phyloP scores from a whole-genome alignment of 2,113 vertebrate species.

The Toxostoma redivivum region DNA sequence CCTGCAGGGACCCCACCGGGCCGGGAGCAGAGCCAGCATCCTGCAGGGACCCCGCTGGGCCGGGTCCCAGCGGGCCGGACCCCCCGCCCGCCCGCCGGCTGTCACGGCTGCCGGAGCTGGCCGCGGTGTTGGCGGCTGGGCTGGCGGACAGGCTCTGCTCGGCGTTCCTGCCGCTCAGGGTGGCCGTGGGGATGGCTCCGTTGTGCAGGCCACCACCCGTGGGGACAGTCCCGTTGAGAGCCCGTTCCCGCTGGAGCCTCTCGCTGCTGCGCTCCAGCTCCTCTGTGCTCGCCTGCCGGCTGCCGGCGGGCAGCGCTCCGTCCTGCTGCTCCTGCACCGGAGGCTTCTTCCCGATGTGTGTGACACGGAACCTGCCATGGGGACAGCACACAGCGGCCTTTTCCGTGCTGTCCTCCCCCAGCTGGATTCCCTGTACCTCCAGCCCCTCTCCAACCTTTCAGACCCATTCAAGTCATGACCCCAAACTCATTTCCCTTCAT shows the following conservation, averaged over 20 bases:
- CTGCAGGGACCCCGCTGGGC: background rate
- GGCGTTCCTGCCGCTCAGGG: background rate
- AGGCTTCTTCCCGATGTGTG: conserved; percentile 84
- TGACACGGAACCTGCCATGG: conserved; percentile 84
- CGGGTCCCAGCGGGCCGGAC: background rate
- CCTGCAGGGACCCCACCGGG: background rate
- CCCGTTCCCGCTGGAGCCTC: conserved; percentile 27
- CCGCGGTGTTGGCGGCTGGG: background rate
- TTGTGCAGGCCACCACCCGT: conserved; percentile 22
- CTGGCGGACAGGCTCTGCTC: background rate
- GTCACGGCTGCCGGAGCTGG: background rate
- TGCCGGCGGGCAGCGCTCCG: conserved; percentile 42
- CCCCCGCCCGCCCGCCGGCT: background rate
- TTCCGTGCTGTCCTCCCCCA: background rate
- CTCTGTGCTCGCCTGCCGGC: conserved; percentile 46
- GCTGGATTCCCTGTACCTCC: background rate
- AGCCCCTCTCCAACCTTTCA: background rate
- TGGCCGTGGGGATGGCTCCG: conserved; percentile 12
- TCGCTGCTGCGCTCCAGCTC: conserved; percentile 51
- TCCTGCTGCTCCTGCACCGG: conserved; percentile 71
- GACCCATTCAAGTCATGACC: background rate
- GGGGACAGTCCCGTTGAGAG: conserved; percentile 49
- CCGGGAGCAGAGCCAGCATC: too few relatives aligned
- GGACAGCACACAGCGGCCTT: background rate
- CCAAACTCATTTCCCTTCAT: background rate